Conservation (phyloP, 1,140 invertebrate species). For the Arion vulgaris region DNA sequence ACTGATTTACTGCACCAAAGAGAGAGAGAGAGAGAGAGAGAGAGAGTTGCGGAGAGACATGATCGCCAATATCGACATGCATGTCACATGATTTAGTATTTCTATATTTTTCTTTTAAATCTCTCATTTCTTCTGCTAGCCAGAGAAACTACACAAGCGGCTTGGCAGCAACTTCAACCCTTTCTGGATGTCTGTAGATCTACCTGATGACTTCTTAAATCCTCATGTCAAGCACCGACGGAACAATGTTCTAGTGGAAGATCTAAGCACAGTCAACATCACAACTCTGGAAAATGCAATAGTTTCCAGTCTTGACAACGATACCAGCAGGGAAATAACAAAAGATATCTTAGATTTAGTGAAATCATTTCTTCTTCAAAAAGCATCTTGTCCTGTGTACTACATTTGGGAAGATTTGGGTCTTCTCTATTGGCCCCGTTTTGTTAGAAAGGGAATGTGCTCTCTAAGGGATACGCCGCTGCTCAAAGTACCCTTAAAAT, state of each 20-base stretch:
- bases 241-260: not conserved
- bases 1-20: too few relatives aligned
- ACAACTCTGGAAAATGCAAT: not conserved
- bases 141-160: constrained; percentile 38
- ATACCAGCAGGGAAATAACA: not conserved
- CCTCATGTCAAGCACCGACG: not conserved
- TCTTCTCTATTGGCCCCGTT: constrained; percentile 76
- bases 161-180: constrained; percentile 40
- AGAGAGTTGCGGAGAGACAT: too few relatives aligned
- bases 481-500: constrained; percentile 69
- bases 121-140: constrained; percentile 16
- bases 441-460: constrained; percentile 75
- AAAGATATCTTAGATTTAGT: constrained; percentile 34
- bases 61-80: too few relatives aligned
- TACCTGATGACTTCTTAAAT: constrained; percentile 15
- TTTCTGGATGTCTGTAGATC: constrained; percentile 45
- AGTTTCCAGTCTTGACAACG: not conserved
- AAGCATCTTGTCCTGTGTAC: constrained; percentile 75
- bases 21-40: too few relatives aligned
- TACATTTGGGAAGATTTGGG: constrained; percentile 76
- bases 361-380: constrained; percentile 74
- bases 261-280: not conserved
- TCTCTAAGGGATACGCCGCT: constrained; percentile 73
- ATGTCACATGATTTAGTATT: too few relatives aligned
- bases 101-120: too few relatives aligned